Conservation (phyloP, 2,113 vertebrate genomes). For the Osmerus mordax region DNA sequence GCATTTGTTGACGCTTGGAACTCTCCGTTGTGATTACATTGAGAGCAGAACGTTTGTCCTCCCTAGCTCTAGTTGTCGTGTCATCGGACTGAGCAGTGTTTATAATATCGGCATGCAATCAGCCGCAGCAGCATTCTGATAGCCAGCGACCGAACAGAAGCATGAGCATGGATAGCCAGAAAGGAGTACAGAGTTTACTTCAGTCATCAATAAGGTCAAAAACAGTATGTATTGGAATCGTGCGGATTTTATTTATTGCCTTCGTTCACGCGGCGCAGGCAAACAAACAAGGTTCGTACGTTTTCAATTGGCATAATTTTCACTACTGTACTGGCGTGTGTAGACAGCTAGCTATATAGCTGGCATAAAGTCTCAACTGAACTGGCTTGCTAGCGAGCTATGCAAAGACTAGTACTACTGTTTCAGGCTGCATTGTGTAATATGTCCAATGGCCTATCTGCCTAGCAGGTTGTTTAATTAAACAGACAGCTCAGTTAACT, state of each 20-base stretch:
- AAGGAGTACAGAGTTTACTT: constrained; percentile 45
- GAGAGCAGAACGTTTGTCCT: too few relatives aligned
- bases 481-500: too few relatives aligned
- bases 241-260: constrained; percentile 78
- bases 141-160: constrained; percentile 26
- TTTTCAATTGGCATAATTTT: constrained; percentile 20
- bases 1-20: too few relatives aligned
- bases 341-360: constrained; percentile 26
- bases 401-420: too few relatives aligned
- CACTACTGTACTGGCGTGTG: constrained; percentile 57
- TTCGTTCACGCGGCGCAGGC: constrained; percentile 71
- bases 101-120: constrained; percentile 42
- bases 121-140: constrained; percentile 4
- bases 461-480: too few relatives aligned
- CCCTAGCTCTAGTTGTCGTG: too few relatives aligned
- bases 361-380: constrained; percentile 16
- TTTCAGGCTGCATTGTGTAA: too few relatives aligned
- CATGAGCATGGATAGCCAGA: constrained; percentile 67
- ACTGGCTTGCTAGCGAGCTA: too few relatives aligned
- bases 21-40: too few relatives aligned
- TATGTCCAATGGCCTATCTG: too few relatives aligned
- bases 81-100: constrained; percentile 1
- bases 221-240: constrained; percentile 58
- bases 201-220: constrained; percentile 44
- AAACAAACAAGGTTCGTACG: constrained; percentile 76